phyloP scores from a whole-genome alignment of 2,888 invertebrate species.

The Calephelis perditalis region DNA sequence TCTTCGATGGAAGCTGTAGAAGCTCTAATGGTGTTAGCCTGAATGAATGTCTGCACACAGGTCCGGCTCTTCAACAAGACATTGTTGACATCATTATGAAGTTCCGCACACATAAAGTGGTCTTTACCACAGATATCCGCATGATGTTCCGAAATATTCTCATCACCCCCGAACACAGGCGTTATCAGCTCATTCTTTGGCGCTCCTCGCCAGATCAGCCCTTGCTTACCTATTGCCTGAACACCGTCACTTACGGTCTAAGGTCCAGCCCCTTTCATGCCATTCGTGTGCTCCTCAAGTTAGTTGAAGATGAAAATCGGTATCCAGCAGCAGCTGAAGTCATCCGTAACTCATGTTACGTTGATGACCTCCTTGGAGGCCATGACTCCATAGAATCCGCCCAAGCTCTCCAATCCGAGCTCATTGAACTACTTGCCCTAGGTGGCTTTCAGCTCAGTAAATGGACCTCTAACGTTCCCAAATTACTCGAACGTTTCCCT shows the following conservation, averaged over 20 bases:
- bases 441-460: conserved; percentile 12
- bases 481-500: neutral
- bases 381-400: conserved; percentile 6
- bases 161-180: conserved; percentile 15
- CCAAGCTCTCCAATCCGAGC: too few relatives aligned
- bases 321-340: neutral
- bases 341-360: neutral
- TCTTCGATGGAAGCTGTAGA: conserved; percentile 18
- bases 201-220: conserved; percentile 14
- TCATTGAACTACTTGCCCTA: conserved; percentile 6
- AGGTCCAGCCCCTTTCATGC: conserved; percentile 18
- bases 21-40: conserved; percentile 17
- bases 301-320: neutral
- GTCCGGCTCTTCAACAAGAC: conserved; percentile 1
- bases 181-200: conserved; percentile 19
- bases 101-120: conserved; percentile 15
- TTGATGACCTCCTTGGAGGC: neutral
- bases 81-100: conserved; percentile 1
- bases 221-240: conserved; percentile 12
- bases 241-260: conserved; percentile 9
- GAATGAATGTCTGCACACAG: conserved; percentile 11
- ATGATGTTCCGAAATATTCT: conserved; percentile 21
- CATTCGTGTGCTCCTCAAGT: conserved; percentile 9
- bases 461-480: neutral
- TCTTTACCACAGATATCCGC: conserved; percentile 15